These are phyloP conservation scores for Drosophila fuyamai DNA, from an alignment of 1,140 invertebrate genomes.

Conservation along the genomic window DNA sequence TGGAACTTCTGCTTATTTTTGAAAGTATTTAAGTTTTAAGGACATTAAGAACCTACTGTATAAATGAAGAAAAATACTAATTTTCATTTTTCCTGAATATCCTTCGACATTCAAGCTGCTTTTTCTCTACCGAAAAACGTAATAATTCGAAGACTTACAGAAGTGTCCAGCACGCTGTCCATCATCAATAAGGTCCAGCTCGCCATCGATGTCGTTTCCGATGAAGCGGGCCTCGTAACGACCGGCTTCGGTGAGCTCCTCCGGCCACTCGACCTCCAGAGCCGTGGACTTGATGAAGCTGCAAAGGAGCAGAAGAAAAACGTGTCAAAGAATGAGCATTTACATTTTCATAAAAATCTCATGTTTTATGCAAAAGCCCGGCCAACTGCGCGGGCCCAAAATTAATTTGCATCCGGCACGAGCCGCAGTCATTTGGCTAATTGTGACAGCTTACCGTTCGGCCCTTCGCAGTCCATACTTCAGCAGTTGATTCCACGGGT, in stretches of 20 bases:
- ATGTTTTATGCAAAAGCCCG: constrained; percentile 59
- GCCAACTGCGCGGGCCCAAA: constrained; percentile 41
- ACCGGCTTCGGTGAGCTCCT: constrained; percentile 89
- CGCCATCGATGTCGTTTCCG: constrained; percentile 91
- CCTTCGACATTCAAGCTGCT: neutral
- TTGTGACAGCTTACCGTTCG: constrained; percentile 86
- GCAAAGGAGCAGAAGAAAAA: constrained; percentile 11
- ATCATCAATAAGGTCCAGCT: constrained; percentile 91
- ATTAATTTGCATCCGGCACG: constrained; percentile 61
- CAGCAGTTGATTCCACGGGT: constrained; percentile 91
- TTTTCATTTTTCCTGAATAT: neutral
- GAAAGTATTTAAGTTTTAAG: too few species aligned
- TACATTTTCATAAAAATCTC: constrained; percentile 55
- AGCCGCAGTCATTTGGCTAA: constrained; percentile 60
- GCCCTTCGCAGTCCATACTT: constrained; percentile 90
- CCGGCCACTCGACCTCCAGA: constrained; percentile 89
- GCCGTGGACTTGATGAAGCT: constrained; percentile 91
- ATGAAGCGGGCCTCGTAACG: constrained; percentile 91
- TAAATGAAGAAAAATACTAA: neutral
- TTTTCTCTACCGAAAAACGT: neutral
- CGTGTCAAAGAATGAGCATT: constrained; percentile 41
- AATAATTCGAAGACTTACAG: constrained; percentile 87
- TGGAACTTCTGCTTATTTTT: too few species aligned
- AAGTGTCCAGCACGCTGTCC: constrained; percentile 89
- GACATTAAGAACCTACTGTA: too few species aligned